Evolutionary conservation across 2,797 vertebrate species (phyloP).

Genomic region (Rhynchonycteris naso): DNA sequence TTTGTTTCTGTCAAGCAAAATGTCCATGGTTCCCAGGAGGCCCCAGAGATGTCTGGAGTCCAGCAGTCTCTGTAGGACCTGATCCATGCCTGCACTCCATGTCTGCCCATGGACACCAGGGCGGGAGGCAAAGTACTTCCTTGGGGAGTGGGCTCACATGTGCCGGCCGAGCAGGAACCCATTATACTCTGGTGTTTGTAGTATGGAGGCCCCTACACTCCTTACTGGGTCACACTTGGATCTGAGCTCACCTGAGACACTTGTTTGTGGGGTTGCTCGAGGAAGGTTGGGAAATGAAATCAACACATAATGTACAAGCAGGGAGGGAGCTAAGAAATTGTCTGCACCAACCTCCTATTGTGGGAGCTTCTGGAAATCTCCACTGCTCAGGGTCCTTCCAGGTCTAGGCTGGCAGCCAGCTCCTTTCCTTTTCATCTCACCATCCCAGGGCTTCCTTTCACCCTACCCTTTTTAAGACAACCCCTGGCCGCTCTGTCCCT

Average conservation of each 20-base stretch:
- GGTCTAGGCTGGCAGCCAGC: not conserved
- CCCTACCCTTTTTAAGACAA: not conserved
- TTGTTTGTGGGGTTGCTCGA: not conserved
- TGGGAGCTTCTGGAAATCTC: not conserved
- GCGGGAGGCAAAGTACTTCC: not conserved
- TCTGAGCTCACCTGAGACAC: slow-evolving; percentile 17
- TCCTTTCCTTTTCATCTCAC: not conserved
- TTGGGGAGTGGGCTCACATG: not conserved
- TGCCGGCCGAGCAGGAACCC: not conserved
- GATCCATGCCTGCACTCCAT: not conserved
- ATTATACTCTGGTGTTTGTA: not conserved
- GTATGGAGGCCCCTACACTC: not conserved
- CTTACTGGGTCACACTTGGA: slow-evolving; percentile 51
- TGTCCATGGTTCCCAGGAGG: not conserved
- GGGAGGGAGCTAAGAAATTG: not conserved
- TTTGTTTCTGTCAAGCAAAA: not conserved
- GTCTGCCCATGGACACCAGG: not conserved
- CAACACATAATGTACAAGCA: not conserved
- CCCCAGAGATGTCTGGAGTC: not conserved
- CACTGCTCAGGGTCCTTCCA: not conserved
- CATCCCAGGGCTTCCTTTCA: not conserved
- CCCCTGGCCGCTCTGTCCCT: not conserved
- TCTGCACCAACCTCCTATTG: not conserved
- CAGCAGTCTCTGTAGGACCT: not conserved
- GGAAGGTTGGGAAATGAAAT: not conserved